Evolutionary conservation across 2,113 vertebrate species (phyloP), one percentile per base, ranked within the genome.

Genomic region (Cariama cristata): DNA sequence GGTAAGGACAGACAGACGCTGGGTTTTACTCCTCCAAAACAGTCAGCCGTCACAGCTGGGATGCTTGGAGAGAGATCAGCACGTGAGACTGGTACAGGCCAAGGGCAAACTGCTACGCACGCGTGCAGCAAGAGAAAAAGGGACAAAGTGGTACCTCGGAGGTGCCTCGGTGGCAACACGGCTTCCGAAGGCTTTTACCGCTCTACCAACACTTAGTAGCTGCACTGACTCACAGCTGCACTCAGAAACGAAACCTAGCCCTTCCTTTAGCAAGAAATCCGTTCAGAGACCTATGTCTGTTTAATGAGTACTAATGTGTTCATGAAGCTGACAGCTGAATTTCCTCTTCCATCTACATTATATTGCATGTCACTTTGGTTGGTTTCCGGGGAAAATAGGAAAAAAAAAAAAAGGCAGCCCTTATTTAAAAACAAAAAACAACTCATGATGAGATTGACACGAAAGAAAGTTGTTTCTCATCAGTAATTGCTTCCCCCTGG

Each of bases 401-500:
- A 16, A 4, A 23, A 58, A 90, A 84, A 62, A 87, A 47, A 7
- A 38, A n/a, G n/a, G 19, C 42, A 93, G 24, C 5, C 5, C 21
- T 83, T 59, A 87, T 73, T 87, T 64, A 90, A 94, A 92, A 96
- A 56, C 28, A 89, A 94, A 92, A 62, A 24, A 9, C 44, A 67
- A 83, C 30, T 91, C 42, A 58, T 11, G 10, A 90, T 62, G 60
- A 94, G 80, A 89, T 8, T 91, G 87, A 94, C 81, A 83, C 0
- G 3, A 80, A 93, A 73, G 24, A 15, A 94, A 95, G 55, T 59
- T 94, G 87, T 80, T 96, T 93, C 79, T 92, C 84, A 88, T 94
- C 72, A 88, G 87, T 96, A 97, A 97, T 95, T 92, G 42, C 72
- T 86, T 93, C 87, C 94, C 74, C 67, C 53, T 71, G 59, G 82